Base-by-base conservation (phyloP, 2,797 vertebrate genomes). In the Urosaurus nigricauda region DNA sequence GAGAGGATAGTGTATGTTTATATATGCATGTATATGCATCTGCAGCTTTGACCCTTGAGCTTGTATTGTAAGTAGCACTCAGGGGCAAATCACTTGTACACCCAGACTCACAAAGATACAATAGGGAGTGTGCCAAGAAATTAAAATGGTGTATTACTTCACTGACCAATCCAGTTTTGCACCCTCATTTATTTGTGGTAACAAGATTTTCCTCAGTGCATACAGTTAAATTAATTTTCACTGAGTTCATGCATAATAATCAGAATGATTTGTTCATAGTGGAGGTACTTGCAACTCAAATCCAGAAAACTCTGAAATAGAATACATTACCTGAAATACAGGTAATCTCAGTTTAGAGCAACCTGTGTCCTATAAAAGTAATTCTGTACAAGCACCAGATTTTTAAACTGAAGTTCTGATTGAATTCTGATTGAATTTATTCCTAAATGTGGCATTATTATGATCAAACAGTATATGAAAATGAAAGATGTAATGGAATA, bases 401-500 rank as follows among this genome's bases (percentile, higher is more conserved):
- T 47, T 56, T n/a, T 35, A 80, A 21, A 7, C 53, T 51, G 68
- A 63, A 60, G 9, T 37, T 21, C 47, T 79, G 19, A 82, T 35
- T 47, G 6, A 32, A 32, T 32, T 19, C 35, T 80, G 5, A 56
- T 8, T 58, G 26, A 68, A 26, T 85, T 21, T 65, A 63, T n/a
- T 16, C 5, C 5, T 24, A 24, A 35, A 5, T 32, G 40, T 71
- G 5, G 17, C 24, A 63, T 63, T 89, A 17, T 90, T 89, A 0
- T 13, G 13, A 88, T 40, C 1, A 51, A 83, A 43, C 0, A 8
- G 51, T 1, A 5, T n/a, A 4, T 63, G 81, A 19, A 40, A 51
- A 74, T 0, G 6, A 0, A 2, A 7, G 1, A 0, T 84, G 89
- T 88, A 65, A 79, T 56, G 0, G 85, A 56, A 11, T 89, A 2